Base-by-base conservation (phyloP, 2,888 invertebrate species). In the Acrobasis repandana region DNA sequence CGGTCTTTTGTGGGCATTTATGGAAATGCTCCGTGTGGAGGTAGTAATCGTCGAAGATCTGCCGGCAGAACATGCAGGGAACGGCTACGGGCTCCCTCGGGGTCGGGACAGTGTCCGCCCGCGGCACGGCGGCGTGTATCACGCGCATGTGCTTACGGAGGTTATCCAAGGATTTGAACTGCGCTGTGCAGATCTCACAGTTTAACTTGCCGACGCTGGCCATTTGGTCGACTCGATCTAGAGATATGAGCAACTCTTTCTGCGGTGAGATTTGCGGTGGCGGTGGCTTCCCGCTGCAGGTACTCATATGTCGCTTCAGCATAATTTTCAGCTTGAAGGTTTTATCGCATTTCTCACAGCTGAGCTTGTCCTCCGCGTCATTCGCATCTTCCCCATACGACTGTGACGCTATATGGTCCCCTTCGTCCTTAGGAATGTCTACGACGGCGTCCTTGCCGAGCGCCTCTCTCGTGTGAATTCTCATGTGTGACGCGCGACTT, bases 311-410 rank as follows among this genome's bases (percentile, higher is more conserved):
- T 0, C 91, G 81, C 56, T 91, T 92, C 56, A 93, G 67, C 92
- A 92, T 92, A 58, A 93, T 92, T 61, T 92, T 90, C 51, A 92
- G 70, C 71, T 92, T 93, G 67, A 92, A 93, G 0, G 79, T 80
- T 66, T 86, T 90, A 0, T 79, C 83, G 63, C 92, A 93, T 65
- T 79, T 84, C 0, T 86, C 80, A 61, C 92, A 93, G 9, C 68
- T 73, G 14, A 88, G 69, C 64, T 85, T 85, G 47, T 88, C 85
- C 6, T 87, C 87, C 1, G 74, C 77, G 15, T 85, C 83, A 0
- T 63, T 64, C 0, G 83, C 79, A 36, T 85, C 83, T 20, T 74
- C 73, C 2, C 60, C 61, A 54, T 65, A 69, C 14, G 43, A 14
- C 14, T 43, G 14, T 11, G 43, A 14, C 14, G 11, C n/a, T 11